These are phyloP conservation scores for Hydraecia micacea DNA, from an alignment of 2,888 invertebrate species.

Conservation along the genomic window DNA sequence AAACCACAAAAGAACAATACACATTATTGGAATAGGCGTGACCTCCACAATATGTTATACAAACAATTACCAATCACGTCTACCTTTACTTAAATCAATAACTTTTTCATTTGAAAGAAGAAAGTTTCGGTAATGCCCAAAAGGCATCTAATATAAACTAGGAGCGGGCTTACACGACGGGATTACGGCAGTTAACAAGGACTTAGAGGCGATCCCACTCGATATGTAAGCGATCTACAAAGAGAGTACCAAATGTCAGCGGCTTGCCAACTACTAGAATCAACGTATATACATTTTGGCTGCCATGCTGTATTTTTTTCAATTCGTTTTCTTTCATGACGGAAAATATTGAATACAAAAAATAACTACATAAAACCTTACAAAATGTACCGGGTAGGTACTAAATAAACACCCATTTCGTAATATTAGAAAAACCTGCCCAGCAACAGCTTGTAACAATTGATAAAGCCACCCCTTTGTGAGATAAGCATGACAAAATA, in stretches of 20 bases:
- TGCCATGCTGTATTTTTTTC: conserved; percentile 27
- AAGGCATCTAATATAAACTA: conserved; percentile 66
- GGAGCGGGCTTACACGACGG: conserved; percentile 68
- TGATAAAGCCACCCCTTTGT: conserved; percentile 55
- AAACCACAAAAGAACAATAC: conserved; percentile 1
- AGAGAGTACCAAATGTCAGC: conserved; percentile 77
- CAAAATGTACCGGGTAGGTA: background rate
- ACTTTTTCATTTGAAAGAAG: conserved; percentile 27
- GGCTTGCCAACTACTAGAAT: conserved; percentile 78
- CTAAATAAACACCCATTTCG: conserved; percentile 13
- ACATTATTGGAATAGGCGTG: background rate
- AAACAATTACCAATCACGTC: conserved; percentile 16
- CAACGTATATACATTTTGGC: conserved; percentile 73
- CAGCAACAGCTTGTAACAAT: conserved; percentile 57
- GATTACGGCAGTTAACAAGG: conserved; percentile 80
- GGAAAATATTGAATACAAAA: conserved; percentile 14
- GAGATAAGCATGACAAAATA: conserved; percentile 54
- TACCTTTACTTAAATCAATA: conserved; percentile 37
- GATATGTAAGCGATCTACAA: conserved; percentile 72
- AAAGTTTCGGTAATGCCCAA: conserved; percentile 52
- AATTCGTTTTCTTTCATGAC: background rate
- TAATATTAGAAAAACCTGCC: conserved; percentile 32
- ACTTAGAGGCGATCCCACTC: conserved; percentile 74
- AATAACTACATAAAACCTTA: background rate
- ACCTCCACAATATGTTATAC: conserved; percentile 1